Conservation (phyloP, 2,888 invertebrate genomes). For the Congeria kusceri region DNA sequence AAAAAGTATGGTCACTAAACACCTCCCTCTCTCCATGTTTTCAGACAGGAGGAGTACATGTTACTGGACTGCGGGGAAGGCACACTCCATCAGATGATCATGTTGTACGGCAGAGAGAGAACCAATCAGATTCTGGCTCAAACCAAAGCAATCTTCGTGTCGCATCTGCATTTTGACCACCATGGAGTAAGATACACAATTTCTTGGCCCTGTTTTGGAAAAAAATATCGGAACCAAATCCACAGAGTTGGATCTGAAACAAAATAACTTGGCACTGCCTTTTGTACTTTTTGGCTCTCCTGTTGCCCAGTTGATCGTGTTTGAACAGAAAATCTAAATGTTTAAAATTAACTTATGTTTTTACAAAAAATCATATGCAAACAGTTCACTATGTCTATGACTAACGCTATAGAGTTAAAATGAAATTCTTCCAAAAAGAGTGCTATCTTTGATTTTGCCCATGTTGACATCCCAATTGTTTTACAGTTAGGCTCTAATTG, state of each 20-base stretch:
- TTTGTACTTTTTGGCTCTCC: too few relatives aligned
- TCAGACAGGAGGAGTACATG: conserved; percentile 86
- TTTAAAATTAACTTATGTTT: too few relatives aligned
- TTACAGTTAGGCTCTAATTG: too few relatives aligned
- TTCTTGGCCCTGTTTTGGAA: neutral
- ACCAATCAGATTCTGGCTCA: conserved; percentile 81
- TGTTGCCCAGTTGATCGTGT: too few relatives aligned
- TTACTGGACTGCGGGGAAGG: conserved; percentile 98
- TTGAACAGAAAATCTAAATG: too few relatives aligned
- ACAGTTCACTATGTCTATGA: neutral
- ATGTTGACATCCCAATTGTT: too few relatives aligned
- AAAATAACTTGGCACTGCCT: too few relatives aligned
- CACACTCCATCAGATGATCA: conserved; percentile 93
- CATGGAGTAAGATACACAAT: conserved; percentile 88
- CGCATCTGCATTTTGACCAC: conserved; percentile 99
- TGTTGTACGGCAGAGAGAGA: conserved; percentile 91
- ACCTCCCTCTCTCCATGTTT: neutral
- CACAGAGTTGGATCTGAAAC: neutral
- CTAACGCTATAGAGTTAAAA: too few relatives aligned
- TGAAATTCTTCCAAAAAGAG: too few relatives aligned
- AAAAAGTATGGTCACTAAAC: too few relatives aligned
- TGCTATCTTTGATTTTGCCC: too few relatives aligned
- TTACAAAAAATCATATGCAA: too few relatives aligned
- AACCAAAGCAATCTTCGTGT: conserved; percentile 92
- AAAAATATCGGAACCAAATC: neutral